Conservation (phyloP, 2,888 invertebrate genomes). For the Noctuana brunneofusca region DNA sequence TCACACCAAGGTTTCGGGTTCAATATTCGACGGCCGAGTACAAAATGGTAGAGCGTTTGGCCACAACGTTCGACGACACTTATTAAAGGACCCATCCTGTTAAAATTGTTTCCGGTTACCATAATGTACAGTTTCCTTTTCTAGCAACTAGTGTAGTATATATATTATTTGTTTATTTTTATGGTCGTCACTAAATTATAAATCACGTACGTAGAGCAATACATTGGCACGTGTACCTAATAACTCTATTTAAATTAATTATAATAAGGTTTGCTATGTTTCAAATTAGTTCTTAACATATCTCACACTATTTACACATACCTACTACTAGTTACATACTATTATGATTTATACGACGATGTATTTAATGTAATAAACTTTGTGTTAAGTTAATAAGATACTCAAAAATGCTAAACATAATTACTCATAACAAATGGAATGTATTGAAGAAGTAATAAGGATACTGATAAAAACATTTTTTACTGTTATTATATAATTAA, state of each 20-base stretch:
- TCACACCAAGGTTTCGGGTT: slow-evolving; percentile 29
- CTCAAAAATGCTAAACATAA: neutral
- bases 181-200: slow-evolving; percentile 5
- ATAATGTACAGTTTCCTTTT: slow-evolving; percentile 30
- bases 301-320: no score
- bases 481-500: no score
- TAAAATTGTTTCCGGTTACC: slow-evolving; percentile 34
- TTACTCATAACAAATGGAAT: no score
- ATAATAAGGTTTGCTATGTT: neutral
- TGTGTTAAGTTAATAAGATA: neutral
- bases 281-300: neutral
- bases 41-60: slow-evolving; percentile 8
- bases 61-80: slow-evolving; percentile 19
- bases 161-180: slow-evolving; percentile 29
- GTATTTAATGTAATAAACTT: neutral
- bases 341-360: neutral
- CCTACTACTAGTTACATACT: neutral
- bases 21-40: slow-evolving; percentile 17
- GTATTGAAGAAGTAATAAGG: no score
- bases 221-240: slow-evolving; percentile 3
- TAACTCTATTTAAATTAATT: neutral
- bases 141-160: slow-evolving; percentile 24
- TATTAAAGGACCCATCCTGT: slow-evolving; percentile 34
- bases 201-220: neutral
- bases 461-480: no score